Base-by-base conservation (phyloP, 2,113 vertebrate species). In the Thamnophis sirtalis region DNA sequence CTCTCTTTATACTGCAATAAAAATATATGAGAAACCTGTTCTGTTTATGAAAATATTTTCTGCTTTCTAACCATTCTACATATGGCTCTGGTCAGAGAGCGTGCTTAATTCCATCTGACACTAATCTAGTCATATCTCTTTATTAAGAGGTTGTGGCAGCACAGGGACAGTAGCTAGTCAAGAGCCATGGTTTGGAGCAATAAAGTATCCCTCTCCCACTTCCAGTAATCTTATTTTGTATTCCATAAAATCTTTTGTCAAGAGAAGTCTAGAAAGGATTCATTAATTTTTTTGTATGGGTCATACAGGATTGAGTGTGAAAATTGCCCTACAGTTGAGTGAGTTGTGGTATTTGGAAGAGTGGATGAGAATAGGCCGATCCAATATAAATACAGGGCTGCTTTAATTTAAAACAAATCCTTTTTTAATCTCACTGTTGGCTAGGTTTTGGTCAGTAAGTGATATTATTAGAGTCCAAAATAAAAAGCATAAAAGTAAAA, bases 11-110 rank as follows among this genome's bases (percentile, higher is more conserved):
- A 56, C 15, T 48, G 55, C 22, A 28, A 54, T 80, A 80, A 92
- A 87, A 87, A 84, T 26, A 49, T 48, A n/a, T 91, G 48, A 88
- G 86, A 90, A 17, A 94, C 21, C 90, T n/a, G 48, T 92, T 28
- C 51, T 26, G 68, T 91, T 90, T 56, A 33, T 73, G 56, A 38
- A 92, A 55, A 38, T 33, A 53, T n/a, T n/a, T 87, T 48, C 88
- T 19, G 73, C 9, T 55, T 48, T 9, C 26, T 80, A 26, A 92
- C 9, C 22, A 19, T 21, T 88, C 17, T 49, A 22, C 28, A 55
- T 86, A 84, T 24, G 73, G n/a, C 5, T 38, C 38, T 38, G 68
- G n/a, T 80, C 68, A 80, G n/a, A 80, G 33, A 38, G n/a, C 68
- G 19, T 38, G 33, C 68, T 80, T 80, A 38, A 80, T 38, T 38